These are phyloP conservation scores for Zosterops lateralis DNA, from an alignment of 2,113 vertebrate genomes.

Conservation along the genomic window DNA sequence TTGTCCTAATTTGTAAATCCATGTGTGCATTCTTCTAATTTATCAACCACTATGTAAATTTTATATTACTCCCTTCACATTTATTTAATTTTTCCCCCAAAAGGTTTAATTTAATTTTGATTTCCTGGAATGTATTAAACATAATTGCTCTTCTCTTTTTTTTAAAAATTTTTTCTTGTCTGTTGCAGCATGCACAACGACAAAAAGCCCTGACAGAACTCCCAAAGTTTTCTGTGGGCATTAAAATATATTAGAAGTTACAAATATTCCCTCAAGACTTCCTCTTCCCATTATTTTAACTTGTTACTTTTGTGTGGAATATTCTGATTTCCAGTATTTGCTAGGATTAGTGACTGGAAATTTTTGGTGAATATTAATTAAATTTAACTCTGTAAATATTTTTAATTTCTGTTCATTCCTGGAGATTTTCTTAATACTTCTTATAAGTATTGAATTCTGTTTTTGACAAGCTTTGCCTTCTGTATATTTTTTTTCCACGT, in stretches of 20 bases:
- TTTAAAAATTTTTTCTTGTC: neutral
- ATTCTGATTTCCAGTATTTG: neutral
- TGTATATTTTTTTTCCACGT: neutral
- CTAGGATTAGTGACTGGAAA: neutral
- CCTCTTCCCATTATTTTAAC: neutral
- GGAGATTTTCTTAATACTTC: neutral
- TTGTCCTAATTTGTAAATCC: neutral
- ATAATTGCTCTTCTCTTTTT: neutral
- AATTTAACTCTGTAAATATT: neutral
- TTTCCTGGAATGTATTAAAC: neutral
- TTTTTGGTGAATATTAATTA: neutral
- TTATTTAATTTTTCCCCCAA: neutral
- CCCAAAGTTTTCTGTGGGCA: neutral
- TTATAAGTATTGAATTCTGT: neutral
- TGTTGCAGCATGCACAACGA: neutral
- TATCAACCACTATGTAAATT: neutral
- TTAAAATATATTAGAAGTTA: neutral
- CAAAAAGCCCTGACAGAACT: neutral
- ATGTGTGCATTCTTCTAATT: neutral
- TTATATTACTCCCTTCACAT: neutral
- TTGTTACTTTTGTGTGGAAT: neutral
- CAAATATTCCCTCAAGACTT: neutral
- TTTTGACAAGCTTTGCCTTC: neutral
- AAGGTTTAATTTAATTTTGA: neutral
- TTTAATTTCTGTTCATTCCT: neutral